Evolutionary conservation across 64 coral and sea anemone genomes (phyloP), one percentile per base, ranked within the genome.

Genomic region (Dendrophyllia cribrosa): DNA sequence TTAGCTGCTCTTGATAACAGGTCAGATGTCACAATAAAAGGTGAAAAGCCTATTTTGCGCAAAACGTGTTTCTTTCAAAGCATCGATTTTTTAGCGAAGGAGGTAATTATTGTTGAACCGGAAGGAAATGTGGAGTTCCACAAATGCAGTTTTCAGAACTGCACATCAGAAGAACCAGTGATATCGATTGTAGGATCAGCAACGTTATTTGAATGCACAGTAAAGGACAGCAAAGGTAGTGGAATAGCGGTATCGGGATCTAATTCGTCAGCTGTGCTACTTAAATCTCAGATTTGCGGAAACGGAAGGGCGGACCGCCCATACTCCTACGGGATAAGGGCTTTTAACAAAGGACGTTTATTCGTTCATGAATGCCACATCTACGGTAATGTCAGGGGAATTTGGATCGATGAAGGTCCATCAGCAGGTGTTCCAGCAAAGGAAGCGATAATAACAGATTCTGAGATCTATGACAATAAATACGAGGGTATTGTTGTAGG

Each of bases 401-500:
- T 82, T 62, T 82, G 78, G 78, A 13, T 82, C 45, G 78, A 82
- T 4, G 78, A 82, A 45, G 78, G 59, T 19, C 58, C 26, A 82
- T 14, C 1, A 3, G 6, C 52, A 7, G 58, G 1, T 82, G 59
- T 64, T 34, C 7, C 26, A 64, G 59, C 59, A 34, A 48, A 59
- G 4, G 26, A 26, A 65, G 78, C 15, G 3, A 0, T n/a, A 64
- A 82, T 82, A 48, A 82, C 59, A 20, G 78, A 43, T 47, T 82
- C 58, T 12, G 58, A 82, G 59, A 82, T 82, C 46, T 82, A 82
- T 26, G 78, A 82, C 78, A 82, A 82, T 19, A 82, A 82, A 63
- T 82, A 63, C 43, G 78, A 82, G 26, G 78, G 78, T 46, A 26
- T 82, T 46, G 58, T 63, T 15, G 78, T 82, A 19, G 78, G 58